phyloP scores from a whole-genome alignment of 2,797 vertebrate genomes.

The Poeciliopsis turneri region DNA sequence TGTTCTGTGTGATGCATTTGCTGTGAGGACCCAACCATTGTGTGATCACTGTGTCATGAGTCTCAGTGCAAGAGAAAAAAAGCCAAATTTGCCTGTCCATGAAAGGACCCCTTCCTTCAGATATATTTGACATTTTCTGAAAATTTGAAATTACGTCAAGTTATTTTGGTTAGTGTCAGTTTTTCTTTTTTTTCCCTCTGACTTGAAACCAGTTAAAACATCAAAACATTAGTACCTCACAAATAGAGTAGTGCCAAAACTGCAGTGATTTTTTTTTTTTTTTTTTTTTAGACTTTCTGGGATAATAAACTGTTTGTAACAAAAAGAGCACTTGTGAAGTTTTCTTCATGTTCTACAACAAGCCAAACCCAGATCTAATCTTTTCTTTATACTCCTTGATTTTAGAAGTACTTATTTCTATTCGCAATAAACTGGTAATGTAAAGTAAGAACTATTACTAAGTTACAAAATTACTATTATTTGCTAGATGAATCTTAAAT shows the following conservation, averaged over 20 bases:
- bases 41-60: slow-evolving; percentile 37
- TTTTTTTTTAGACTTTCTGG: slow-evolving; percentile 82
- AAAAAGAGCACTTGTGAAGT: slow-evolving; percentile 40
- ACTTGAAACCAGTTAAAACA: slow-evolving; percentile 68
- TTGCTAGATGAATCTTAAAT: not conserved
- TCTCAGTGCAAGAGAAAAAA: slow-evolving; percentile 49
- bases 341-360: not conserved
- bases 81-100: slow-evolving; percentile 53
- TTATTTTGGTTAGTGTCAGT: slow-evolving; percentile 44
- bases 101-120: slow-evolving; percentile 30
- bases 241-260: slow-evolving; percentile 92
- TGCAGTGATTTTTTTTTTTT: slow-evolving; percentile 60
- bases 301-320: slow-evolving; percentile 90
- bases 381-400: not conserved
- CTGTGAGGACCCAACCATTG: slow-evolving; percentile 55
- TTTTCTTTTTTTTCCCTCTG: slow-evolving; percentile 43
- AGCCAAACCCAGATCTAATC: not conserved
- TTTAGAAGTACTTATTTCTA: not conserved
- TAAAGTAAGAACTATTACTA: not conserved
- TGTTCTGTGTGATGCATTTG: slow-evolving; percentile 62
- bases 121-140: slow-evolving; percentile 47
- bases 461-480: not conserved
- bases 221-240: slow-evolving; percentile 80
- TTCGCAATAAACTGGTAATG: not conserved
- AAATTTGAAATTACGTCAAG: slow-evolving; percentile 31